Evolutionary conservation across 2,797 vertebrate genomes (phyloP).

Genomic region (Vultur gryphus): DNA sequence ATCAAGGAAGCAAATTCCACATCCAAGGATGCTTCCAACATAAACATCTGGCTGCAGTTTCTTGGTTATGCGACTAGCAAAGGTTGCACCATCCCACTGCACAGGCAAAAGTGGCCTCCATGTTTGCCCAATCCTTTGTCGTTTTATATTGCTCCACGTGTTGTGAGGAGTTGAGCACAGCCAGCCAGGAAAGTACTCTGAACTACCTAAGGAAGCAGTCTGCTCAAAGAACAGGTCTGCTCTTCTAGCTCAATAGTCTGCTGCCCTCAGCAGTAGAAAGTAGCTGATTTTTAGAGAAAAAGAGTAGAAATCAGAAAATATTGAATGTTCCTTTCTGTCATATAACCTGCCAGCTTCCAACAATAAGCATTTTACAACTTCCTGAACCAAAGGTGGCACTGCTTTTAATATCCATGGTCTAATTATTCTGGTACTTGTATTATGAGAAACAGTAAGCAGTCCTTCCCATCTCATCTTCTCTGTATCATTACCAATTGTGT

Average conservation of each 20-base stretch:
- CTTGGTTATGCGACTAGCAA: not conserved
- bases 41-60: not conserved
- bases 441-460: not conserved
- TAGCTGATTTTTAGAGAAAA: not conserved
- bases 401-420: not conserved
- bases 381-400: not conserved
- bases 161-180: not conserved
- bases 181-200: not conserved
- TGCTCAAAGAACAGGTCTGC: not conserved
- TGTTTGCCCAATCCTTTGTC: not conserved
- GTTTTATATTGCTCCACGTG: not conserved
- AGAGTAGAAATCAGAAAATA: not conserved
- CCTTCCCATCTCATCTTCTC: not conserved
- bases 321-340: not conserved
- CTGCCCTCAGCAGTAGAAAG: not conserved
- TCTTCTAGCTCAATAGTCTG: not conserved
- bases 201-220: not conserved
- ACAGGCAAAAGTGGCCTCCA: not conserved
- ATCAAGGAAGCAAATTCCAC: not conserved
- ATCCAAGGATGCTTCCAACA: not conserved
- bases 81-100: not conserved
- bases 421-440: not conserved
- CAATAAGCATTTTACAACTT: not conserved
- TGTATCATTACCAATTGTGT: not conserved
- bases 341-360: not conserved